Conservation (phyloP, 2,113 vertebrate species). For the Chaetops frenatus region DNA sequence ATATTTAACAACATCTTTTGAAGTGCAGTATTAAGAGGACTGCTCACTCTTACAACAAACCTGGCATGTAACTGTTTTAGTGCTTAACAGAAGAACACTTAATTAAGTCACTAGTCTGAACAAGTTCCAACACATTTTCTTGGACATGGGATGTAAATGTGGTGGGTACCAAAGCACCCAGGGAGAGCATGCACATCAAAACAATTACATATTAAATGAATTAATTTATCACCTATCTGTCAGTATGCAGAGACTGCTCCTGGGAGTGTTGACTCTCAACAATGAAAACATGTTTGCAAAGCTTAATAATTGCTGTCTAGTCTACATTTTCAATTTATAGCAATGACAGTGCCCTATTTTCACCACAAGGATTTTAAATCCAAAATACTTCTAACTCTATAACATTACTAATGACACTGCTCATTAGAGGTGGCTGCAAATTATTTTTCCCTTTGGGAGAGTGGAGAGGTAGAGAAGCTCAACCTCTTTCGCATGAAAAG, state of each 20-base stretch:
- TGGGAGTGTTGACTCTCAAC: not conserved
- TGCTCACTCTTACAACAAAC: not conserved
- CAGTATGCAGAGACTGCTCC: not conserved
- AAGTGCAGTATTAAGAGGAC: not conserved
- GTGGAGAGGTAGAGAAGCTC: not conserved
- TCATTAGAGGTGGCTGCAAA: not conserved
- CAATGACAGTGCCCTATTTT: not conserved
- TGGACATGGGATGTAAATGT: not conserved
- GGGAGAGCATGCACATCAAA: not conserved
- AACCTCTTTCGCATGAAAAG: not conserved
- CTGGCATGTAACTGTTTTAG: not conserved
- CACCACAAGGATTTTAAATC: not conserved
- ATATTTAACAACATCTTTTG: not conserved
- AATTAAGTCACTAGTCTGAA: constrained; percentile 32
- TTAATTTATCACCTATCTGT: not conserved
- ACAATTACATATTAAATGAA: not conserved
- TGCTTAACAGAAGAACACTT: not conserved
- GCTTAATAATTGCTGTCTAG: not conserved
- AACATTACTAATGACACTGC: not conserved
- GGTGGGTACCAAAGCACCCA: not conserved
- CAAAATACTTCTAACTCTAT: not conserved
- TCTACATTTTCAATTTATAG: not conserved
- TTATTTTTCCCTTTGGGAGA: not conserved
- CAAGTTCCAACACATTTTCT: constrained; percentile 28
- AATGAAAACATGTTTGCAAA: not conserved